These are phyloP conservation scores for Zingel zingel DNA, from an alignment of 2,113 vertebrate species.

Conservation along the genomic window DNA sequence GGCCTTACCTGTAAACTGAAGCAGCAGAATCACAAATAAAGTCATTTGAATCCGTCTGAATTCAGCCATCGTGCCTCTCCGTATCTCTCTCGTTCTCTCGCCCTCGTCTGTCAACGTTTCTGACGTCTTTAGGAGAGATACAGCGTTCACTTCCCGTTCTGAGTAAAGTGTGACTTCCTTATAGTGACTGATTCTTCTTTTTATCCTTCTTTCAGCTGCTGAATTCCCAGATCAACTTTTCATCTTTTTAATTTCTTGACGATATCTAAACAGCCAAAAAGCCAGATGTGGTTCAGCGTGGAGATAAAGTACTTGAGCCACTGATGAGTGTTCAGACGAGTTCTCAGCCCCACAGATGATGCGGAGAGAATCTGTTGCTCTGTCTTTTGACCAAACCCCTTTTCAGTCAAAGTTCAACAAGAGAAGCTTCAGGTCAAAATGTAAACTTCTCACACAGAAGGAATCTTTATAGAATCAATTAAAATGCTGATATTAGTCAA, in stretches of 20 bases:
- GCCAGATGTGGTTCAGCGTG: background rate
- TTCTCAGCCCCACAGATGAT: no score
- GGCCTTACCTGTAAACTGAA: slow-evolving; percentile 6
- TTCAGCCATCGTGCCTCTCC: background rate
- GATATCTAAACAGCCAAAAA: background rate
- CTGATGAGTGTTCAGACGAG: no score
- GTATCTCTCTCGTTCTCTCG: background rate
- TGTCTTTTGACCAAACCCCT: no score
- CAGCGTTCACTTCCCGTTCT: background rate
- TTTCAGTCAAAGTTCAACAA: no score
- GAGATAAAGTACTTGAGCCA: no score
- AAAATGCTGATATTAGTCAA: no score
- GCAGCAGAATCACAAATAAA: background rate
- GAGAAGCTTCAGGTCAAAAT: background rate
- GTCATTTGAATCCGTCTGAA: background rate
- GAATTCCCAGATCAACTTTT: no score
- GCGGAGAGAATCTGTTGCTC: no score
- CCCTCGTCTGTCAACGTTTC: background rate
- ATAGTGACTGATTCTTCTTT: no score
- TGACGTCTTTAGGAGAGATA: background rate
- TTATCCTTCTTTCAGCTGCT: background rate
- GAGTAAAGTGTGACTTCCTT: background rate
- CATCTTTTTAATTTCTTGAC: background rate
- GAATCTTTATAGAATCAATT: background rate
- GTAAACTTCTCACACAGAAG: no score